Base-by-base conservation (phyloP, 2,113 vertebrate species). In the Pithys albifrons region DNA sequence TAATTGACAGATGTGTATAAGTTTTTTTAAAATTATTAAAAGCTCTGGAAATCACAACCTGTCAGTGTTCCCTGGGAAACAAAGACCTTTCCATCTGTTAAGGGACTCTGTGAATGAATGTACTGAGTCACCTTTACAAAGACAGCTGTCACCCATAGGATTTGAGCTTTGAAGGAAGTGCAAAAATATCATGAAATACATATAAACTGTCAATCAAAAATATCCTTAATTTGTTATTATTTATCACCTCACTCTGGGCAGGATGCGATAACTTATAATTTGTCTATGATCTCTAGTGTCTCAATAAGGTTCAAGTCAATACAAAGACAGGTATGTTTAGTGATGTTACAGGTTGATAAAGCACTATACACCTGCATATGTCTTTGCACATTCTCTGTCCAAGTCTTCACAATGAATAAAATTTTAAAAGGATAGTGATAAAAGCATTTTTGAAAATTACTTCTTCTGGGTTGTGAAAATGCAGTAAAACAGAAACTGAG, bases 21-120 rank as follows among this genome's bases (percentile, higher is more conserved):
- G 88, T 98, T 97, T 97, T 97, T 71, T 86, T 96, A 95, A 97
- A 97, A 97, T 97, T 92, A 98, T 97, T 97, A 97, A 97, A 98
- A 97, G 87, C 89, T 96, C 88, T 93, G 71, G 88, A 93, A 97
- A 97, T 93, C 92, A 86, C 96, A 98, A 97, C 96, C 94, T 98
- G 90, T 82, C 96, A 97, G 35, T 96, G 89, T 96, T 97, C 66
- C 74, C 81, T 74, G 52, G 58, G 92, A 98, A 98, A 97, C 57
- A 97, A 97, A 97, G 92, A 94, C 94, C 85, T 85, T 96, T 92
- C 96, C 96, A 95, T 97, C 94, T 98, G 96, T 95, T 98, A 89
- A 46, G 67, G 58, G 76, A 96, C 89, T 97, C 89, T 85, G 65
- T 82, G 95, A 97, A 97, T 92, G 48, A 96, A 74, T 94, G 85